Conservation (phyloP, 2,113 vertebrate species). For the Callocephalon fimbriatum region DNA sequence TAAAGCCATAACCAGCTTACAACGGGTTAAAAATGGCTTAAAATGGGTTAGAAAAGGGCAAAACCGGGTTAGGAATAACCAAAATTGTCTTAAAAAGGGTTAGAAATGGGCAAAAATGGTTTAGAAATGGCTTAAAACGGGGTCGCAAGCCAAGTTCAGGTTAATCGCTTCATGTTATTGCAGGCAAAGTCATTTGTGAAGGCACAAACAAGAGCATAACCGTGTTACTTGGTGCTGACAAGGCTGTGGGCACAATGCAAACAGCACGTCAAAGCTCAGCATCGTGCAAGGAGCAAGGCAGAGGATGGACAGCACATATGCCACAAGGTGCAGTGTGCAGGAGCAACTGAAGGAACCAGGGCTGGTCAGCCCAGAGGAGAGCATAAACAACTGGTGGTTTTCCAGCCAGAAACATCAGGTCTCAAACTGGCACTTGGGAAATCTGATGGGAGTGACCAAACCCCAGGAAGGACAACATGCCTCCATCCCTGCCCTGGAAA, state of each 20-base stretch:
- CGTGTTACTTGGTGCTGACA: not conserved
- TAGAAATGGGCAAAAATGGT: too few relatives aligned
- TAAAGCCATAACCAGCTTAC: too few relatives aligned
- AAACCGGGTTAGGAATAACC: too few relatives aligned
- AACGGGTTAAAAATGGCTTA: too few relatives aligned
- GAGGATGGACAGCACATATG: not conserved
- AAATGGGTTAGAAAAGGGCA: too few relatives aligned
- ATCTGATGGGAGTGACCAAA: not conserved
- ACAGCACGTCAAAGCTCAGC: not conserved
- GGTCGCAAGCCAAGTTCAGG: not conserved
- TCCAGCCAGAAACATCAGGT: not conserved
- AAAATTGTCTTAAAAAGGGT: too few relatives aligned
- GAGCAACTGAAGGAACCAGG: not conserved
- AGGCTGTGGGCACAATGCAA: not conserved
- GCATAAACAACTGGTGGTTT: not conserved
- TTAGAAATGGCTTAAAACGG: too few relatives aligned
- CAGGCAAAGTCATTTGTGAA: not conserved
- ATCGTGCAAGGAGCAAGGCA: not conserved
- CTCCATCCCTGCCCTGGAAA: not conserved
- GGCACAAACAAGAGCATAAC: not conserved
- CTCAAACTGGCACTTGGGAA: not conserved
- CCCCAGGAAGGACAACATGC: not conserved
- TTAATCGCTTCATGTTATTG: not conserved
- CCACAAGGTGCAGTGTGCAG: not conserved
- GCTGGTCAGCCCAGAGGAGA: not conserved